phyloP scores from a whole-genome alignment of 2,113 vertebrate genomes.

The Jacana jacana region DNA sequence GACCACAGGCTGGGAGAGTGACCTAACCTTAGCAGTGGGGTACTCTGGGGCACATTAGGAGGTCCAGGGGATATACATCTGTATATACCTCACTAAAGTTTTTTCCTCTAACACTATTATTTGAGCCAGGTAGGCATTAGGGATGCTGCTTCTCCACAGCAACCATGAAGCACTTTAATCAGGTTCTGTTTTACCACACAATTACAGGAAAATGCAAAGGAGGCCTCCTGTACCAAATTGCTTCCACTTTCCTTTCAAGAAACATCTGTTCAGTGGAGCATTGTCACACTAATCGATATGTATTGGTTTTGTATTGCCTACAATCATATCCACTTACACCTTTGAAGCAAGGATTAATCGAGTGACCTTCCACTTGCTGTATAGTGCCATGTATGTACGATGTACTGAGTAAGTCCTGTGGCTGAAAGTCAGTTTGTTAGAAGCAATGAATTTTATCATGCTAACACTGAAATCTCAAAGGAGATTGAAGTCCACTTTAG shows the following conservation, averaged over 20 bases:
- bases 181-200: not conserved
- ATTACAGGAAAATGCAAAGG: not conserved
- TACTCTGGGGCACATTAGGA: not conserved
- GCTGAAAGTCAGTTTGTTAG: not conserved
- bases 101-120: not conserved
- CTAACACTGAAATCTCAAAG: not conserved
- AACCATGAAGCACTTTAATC: not conserved
- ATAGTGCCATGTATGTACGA: not conserved
- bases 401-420: not conserved
- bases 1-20: not conserved
- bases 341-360: not conserved
- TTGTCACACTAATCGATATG: not conserved
- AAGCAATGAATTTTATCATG: not conserved
- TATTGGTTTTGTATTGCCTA: not conserved
- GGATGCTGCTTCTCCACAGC: not conserved
- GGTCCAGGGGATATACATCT: not conserved
- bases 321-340: not conserved
- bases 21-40: not conserved
- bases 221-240: not conserved
- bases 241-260: not conserved
- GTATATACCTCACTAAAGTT: not conserved
- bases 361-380: not conserved
- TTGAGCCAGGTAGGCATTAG: not conserved
- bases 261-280: not conserved
- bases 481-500: not conserved